Base-by-base conservation (phyloP, 2,113 vertebrate genomes). In the Bambusicola thoracicus region DNA sequence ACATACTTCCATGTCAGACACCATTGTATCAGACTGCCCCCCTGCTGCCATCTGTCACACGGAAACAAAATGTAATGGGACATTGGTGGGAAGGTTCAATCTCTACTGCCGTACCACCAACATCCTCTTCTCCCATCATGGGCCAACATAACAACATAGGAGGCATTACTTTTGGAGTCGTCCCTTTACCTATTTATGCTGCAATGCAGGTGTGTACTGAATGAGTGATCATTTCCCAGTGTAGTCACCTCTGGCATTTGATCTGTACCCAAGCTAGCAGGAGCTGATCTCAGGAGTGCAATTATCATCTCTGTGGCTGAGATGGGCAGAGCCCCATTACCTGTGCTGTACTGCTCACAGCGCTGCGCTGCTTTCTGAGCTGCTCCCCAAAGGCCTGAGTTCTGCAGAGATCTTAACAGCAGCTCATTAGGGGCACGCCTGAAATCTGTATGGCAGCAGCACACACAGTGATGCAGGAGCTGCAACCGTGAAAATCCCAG, bases 361-460 rank as follows among this genome's bases (percentile, higher is more conserved):
- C 15, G 34, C 6, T 2, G 3, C 27, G 12, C 51, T 59, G 53
- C 34, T 51, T 68, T 20, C 58, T 7, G 20, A 66, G 72, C 40
- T 61, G 49, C 11, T 73, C 49, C 63, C 36, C 43, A 62, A 66
- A 49, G 70, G 11, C 13, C 3, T 2, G 2, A 1, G 22, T 90
- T 84, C 83, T 40, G 10, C 27, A 7, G 4, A 77, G 78, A 82
- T 32, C 24, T 25, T 58, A 65, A 40, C 15, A 15, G 11, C 18
- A 48, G 51, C 58, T 44, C 13, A 66, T 49, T 40, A 34, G 59
- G 44, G 62, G 27, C n/a, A 55, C 1, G 0, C 38, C 66, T 82
- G 5, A 84, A 85, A 69, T 2, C 51, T 0, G 0, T 5, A 8
- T 25, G 11, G 8, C 49, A 46, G 58, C 5, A 32, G 34, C 30